A percentile compares a stretch with the other conserved stretches of the same genome.
These are phyloP conservation scores for Carcinoscorpius rotundicauda DNA, from an alignment of 1,140 invertebrate genomes.

Conservation along the genomic window DNA sequence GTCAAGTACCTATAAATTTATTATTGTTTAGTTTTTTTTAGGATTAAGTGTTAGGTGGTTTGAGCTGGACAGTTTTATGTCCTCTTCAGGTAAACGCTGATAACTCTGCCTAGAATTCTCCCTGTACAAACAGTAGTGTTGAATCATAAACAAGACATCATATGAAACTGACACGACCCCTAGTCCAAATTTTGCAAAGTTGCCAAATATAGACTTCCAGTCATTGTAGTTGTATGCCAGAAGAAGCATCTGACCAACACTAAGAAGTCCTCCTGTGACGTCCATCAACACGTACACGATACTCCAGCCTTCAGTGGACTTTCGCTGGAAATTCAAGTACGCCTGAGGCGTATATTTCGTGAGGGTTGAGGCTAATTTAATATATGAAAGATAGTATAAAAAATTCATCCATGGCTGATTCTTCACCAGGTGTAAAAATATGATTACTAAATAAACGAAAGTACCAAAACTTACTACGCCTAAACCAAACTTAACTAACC, in stretches of 20 bases:
- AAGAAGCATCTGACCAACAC: constrained; percentile 92
- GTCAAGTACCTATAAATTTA: too few relatives aligned
- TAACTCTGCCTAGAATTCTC: too few relatives aligned
- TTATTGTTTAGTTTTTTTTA: too few relatives aligned
- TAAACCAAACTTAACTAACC: too few relatives aligned
- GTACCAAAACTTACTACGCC: constrained; percentile 26
- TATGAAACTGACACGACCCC: constrained; percentile 90
- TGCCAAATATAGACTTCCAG: constrained; percentile 89
- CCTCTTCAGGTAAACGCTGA: too few relatives aligned
- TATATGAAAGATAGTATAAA: constrained; percentile 87
- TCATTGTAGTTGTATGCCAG: constrained; percentile 91
- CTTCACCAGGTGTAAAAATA: constrained; percentile 42
- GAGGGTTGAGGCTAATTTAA: constrained; percentile 89
- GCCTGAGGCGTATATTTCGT: constrained; percentile 97
- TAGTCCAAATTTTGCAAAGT: constrained; percentile 93
- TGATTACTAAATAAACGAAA: constrained; percentile 49
- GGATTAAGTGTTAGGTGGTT: too few relatives aligned
- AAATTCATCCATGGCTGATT: constrained; percentile 74
- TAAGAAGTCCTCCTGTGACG: constrained; percentile 89
- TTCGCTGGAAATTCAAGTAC: constrained; percentile 86
- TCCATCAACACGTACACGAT: constrained; percentile 96
- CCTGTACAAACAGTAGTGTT: constrained; percentile 87
- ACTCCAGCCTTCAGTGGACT: constrained; percentile 95
- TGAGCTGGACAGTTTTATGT: too few relatives aligned
- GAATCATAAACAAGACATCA: constrained; percentile 91